Evolutionary conservation across 2,888 invertebrate genomes (phyloP), one percentile per base, ranked within the genome.

Genomic region (Parapristionchus giblindavisi): DNA sequence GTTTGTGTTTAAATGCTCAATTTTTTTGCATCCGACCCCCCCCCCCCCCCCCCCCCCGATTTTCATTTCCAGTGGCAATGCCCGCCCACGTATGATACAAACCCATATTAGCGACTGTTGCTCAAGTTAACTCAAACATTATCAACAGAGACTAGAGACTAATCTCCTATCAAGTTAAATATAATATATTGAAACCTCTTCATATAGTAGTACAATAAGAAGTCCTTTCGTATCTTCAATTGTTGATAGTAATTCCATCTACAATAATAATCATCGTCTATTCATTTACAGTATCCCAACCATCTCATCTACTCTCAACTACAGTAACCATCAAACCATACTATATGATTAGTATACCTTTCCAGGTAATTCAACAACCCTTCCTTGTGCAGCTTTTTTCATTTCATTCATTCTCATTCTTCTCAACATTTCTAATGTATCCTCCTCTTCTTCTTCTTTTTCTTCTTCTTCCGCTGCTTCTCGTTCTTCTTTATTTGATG

Each of bases 311-410:
- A n/a, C n/a, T n/a, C n/a, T n/a, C n/a, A n/a, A n/a, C n/a, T n/a
- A n/a, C n/a, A n/a, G n/a, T n/a, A n/a, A n/a, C n/a, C n/a, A n/a
- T n/a, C n/a, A n/a, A n/a, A n/a, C n/a, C n/a, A n/a, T n/a, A n/a
- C n/a, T n/a, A n/a, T n/a, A n/a, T n/a, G n/a, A n/a, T n/a, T n/a
- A 27, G 36, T 79, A 48, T 14, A 83, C 81, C 77, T 84, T 83
- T 52, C 78, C 71, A 5, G 78, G 73, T 68, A 86, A 78, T 65
- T 86, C 84, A 34, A 83, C 76, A n/a, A 86, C 78, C 70, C 79
- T 70, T 76, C 76, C 83, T 74, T 76, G 76, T 27, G 75, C 78
- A 27, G 79, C 77, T 52, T 78, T 81, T 21, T 76, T 74, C 78
- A 86, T 78, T 40, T 84, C 85, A 38, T 70, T 54, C 36, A 86